phyloP scores from a whole-genome alignment of 2,113 vertebrate genomes.

The Heterotilapia buettikoferi region DNA sequence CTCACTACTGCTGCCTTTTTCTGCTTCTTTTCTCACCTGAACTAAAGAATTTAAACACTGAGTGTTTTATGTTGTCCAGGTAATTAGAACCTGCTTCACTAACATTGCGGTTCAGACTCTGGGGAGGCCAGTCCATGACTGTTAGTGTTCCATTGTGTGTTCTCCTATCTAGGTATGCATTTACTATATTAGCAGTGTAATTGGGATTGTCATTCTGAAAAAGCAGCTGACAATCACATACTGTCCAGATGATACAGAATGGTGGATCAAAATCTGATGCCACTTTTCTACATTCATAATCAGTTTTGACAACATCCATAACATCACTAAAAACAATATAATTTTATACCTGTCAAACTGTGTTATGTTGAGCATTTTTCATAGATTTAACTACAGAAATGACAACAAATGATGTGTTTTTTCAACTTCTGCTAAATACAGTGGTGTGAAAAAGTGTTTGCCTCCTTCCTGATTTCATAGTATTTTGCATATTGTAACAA shows the following conservation, averaged over 20 bases:
- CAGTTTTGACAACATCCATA: neutral
- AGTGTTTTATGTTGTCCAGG: neutral
- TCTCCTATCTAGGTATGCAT: neutral
- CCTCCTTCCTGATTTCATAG: neutral
- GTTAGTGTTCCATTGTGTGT: neutral
- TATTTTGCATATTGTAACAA: neutral
- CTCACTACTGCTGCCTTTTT: neutral
- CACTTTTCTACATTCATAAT: neutral
- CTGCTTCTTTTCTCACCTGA: neutral
- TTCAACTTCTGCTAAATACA: neutral
- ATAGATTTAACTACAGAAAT: neutral
- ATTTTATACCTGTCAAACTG: neutral
- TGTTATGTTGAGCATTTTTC: neutral
- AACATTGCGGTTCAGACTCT: neutral
- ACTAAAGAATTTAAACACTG: neutral
- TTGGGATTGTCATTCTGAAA: neutral
- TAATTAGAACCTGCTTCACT: neutral
- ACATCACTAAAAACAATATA: neutral
- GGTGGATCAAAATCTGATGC: neutral
- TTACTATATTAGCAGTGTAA: neutral
- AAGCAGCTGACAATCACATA: neutral
- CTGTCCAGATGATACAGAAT: neutral
- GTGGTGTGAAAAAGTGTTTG: neutral
- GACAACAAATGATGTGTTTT: neutral
- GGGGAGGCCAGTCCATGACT: accelerated